Evolutionary conservation across 2,797 vertebrate genomes (phyloP), one percentile per base, ranked within the genome.

Genomic region (Falco rusticolus): DNA sequence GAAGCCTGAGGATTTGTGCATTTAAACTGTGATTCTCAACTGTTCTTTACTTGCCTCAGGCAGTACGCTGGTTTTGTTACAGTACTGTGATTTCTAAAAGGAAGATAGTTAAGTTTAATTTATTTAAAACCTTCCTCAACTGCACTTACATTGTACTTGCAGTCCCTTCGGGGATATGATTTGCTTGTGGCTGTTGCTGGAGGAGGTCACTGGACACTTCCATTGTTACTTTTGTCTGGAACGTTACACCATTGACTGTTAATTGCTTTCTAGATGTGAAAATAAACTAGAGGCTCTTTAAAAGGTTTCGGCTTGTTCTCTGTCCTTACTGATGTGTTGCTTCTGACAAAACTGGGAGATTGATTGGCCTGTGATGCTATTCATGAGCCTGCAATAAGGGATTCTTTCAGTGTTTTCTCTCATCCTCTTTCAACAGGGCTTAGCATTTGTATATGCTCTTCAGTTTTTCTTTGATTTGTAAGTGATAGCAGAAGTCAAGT

Each of bases 401-500:
- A 18, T 75, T 87, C 78, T 83, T 90, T 92, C 64, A 92, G 78
- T 56, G 64, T 50, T 57, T 57, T 43, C 34, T 70, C 56, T 83
- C 6, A 8, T 76, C 50, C 37, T 64, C 65, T 61, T 91, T 86
- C 72, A 86, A 10, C 48, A 78, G 68, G 45, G 59, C 61, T 94
- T 41, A 47, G 47, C 34, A 20, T 78, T 84, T 93, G 29, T 93
- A n/a, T 82, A 21, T 24, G 51, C 69, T 94, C 47, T 70, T 93
- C 72, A 92, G 0, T 74, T 48, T 93, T 61, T 26, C 59, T 94
- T 93, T 95, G 65, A 60, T 90, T 95, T 10, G 0, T 71, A 93
- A 92, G 54, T 82, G 65, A 75, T 86, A 86, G 79, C 63, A 78
- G 66, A 84, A 95, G 85, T 90, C 71, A 93, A 93, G 81, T 85